These are phyloP conservation scores for Conistra vaccinii DNA, from an alignment of 2,888 invertebrate species.

Conservation along the genomic window DNA sequence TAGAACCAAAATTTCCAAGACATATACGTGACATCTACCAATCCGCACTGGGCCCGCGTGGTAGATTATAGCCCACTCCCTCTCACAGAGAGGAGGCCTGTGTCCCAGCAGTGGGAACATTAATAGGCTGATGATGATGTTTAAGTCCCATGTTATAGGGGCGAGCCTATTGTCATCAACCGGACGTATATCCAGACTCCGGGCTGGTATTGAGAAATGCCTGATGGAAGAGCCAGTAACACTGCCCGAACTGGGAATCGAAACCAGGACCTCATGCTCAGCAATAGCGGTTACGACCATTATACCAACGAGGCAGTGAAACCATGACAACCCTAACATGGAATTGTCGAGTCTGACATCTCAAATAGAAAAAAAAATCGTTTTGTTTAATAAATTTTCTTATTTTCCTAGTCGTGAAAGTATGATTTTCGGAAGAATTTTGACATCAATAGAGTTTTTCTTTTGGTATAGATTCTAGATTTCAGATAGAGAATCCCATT, in stretches of 20 bases:
- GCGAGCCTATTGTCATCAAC: too few relatives aligned
- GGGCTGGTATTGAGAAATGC: background rate
- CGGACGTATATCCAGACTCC: too few relatives aligned
- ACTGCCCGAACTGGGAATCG: background rate
- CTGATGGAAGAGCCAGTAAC: background rate
- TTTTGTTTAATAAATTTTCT: background rate
- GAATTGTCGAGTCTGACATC: background rate
- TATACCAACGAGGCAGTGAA: background rate
- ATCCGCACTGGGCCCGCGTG: too few relatives aligned
- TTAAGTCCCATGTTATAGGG: too few relatives aligned
- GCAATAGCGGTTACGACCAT: background rate
- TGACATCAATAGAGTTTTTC: background rate
- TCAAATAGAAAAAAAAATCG: background rate
- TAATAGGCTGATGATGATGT: too few relatives aligned
- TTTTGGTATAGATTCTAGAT: background rate
- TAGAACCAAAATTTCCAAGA: too few relatives aligned
- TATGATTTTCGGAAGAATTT: background rate
- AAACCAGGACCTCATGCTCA: background rate
- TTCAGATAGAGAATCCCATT: too few relatives aligned
- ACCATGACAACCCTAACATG: background rate
- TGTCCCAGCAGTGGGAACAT: too few relatives aligned
- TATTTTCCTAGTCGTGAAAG: too few relatives aligned
- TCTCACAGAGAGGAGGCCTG: too few relatives aligned
- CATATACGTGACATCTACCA: too few relatives aligned
- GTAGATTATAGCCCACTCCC: too few relatives aligned